A percentile compares a stretch with the other conserved stretches of the same genome.
Evolutionary conservation across 2,888 invertebrate genomes (phyloP).

Genomic region (Platycheirus albimanus): DNA sequence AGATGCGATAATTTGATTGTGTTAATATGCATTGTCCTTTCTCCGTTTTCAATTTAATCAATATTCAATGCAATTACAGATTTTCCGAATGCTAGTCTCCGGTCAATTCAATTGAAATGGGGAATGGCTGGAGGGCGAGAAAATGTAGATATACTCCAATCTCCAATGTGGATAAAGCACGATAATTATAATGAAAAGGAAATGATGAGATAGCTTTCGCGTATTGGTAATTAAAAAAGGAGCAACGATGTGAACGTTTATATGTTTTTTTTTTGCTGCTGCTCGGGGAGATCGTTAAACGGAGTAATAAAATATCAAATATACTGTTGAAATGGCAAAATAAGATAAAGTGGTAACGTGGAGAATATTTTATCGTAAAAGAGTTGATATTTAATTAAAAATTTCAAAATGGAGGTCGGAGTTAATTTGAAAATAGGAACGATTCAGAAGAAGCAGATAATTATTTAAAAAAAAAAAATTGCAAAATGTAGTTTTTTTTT

Average conservation of each 20-base stretch:
- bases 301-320: conserved; percentile 27
- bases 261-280: background rate
- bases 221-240: conserved; percentile 56
- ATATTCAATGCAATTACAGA: conserved; percentile 71
- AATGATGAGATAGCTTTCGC: conserved; percentile 68
- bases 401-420: too few relatives aligned
- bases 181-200: conserved; percentile 50
- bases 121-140: background rate
- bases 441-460: too few relatives aligned
- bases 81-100: conserved; percentile 44
- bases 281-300: conserved; percentile 10
- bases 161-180: background rate
- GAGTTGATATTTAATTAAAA: too few relatives aligned
- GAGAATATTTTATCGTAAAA: too few relatives aligned
- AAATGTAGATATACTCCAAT: background rate
- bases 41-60: conserved; percentile 66
- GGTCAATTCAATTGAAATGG: conserved; percentile 35
- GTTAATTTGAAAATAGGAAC: too few relatives aligned
- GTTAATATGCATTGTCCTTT: conserved; percentile 61
- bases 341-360: too few relatives aligned
- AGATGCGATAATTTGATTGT: conserved; percentile 69
- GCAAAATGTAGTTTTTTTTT: too few relatives aligned
- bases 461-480: too few relatives aligned
- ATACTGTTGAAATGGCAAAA: too few relatives aligned
- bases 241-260: background rate